Percentiles rank a stretch among this genome's conserved stretches.
Evolutionary conservation across 2,113 vertebrate genomes (phyloP).

Genomic region (Chionodraco myersi): DNA sequence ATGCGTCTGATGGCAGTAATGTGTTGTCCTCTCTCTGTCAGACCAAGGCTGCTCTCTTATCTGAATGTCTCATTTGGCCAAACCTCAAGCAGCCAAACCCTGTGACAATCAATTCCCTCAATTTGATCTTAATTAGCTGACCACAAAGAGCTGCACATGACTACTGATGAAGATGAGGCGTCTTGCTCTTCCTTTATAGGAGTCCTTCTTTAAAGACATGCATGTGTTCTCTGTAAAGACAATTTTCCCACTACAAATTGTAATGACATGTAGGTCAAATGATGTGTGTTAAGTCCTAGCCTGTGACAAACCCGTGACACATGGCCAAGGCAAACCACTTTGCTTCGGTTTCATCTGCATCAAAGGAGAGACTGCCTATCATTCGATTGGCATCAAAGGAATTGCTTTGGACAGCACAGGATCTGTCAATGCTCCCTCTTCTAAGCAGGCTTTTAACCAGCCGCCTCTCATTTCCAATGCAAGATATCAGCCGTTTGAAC

Average conservation of each 20-base stretch:
- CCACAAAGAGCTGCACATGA: slow-evolving; percentile 54
- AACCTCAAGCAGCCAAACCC: slow-evolving; percentile 36
- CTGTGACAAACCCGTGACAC: slow-evolving; percentile 57
- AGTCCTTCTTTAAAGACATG: slow-evolving; percentile 20
- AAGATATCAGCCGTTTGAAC: slow-evolving; percentile 41
- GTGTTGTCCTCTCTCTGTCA: slow-evolving; percentile 3
- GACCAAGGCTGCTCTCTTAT: slow-evolving; percentile 28
- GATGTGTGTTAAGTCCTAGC: slow-evolving; percentile 37
- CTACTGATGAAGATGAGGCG: slow-evolving; percentile 25
- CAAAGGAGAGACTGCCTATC: slow-evolving; percentile 41
- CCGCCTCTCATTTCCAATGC: slow-evolving; percentile 39
- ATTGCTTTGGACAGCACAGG: slow-evolving; percentile 16
- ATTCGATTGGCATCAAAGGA: slow-evolving; percentile 43
- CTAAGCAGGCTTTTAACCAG: slow-evolving; percentile 49
- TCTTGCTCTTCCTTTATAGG: not conserved
- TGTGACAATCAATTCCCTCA: slow-evolving; percentile 58
- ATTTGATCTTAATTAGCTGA: slow-evolving; percentile 70
- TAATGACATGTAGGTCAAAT: slow-evolving; percentile 51
- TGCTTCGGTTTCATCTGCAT: slow-evolving; percentile 24
- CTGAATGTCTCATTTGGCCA: slow-evolving; percentile 11
- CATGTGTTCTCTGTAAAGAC: slow-evolving; percentile 2
- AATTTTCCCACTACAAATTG: slow-evolving; percentile 43
- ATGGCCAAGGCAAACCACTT: slow-evolving; percentile 25
- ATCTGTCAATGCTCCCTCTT: slow-evolving; percentile 27
- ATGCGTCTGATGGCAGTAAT: not conserved